Percentiles rank a stretch among this genome's conserved stretches.
phyloP scores from a whole-genome alignment of 2,113 vertebrate species.

The Carassius carassius region DNA sequence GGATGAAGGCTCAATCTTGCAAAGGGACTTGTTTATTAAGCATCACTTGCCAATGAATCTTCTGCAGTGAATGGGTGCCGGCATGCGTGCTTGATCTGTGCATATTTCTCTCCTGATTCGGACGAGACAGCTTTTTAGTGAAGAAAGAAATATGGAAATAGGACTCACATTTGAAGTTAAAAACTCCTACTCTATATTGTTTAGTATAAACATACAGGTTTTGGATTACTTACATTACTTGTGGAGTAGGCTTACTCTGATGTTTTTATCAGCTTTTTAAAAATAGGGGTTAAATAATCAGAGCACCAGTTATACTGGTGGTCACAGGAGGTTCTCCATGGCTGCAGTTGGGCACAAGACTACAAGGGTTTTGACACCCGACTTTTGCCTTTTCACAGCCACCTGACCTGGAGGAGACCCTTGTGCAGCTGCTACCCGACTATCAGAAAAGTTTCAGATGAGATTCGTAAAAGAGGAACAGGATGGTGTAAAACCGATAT shows the following conservation, averaged over 20 bases:
- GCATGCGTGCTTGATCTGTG: neutral
- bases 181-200: neutral
- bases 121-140: neutral
- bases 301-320: too few relatives aligned
- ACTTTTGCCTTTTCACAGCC: neutral
- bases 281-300: too few relatives aligned
- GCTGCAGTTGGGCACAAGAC: too few relatives aligned
- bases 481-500: neutral
- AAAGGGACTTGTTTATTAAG: neutral
- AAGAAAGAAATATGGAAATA: neutral
- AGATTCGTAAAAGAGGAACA: neutral
- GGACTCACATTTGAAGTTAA: neutral
- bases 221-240: neutral
- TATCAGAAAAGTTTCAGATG: neutral
- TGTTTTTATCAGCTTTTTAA: neutral
- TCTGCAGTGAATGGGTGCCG: neutral
- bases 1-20: slow-evolving; percentile 5
- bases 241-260: too few relatives aligned
- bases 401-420: neutral
- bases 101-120: neutral
- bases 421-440: neutral
- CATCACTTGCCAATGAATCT: too few relatives aligned
- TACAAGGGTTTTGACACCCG: neutral
- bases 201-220: neutral
- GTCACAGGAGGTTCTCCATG: too few relatives aligned